Evolutionary conservation across 2,797 vertebrate species (phyloP).

Genomic region (Sus cebifrons): DNA sequence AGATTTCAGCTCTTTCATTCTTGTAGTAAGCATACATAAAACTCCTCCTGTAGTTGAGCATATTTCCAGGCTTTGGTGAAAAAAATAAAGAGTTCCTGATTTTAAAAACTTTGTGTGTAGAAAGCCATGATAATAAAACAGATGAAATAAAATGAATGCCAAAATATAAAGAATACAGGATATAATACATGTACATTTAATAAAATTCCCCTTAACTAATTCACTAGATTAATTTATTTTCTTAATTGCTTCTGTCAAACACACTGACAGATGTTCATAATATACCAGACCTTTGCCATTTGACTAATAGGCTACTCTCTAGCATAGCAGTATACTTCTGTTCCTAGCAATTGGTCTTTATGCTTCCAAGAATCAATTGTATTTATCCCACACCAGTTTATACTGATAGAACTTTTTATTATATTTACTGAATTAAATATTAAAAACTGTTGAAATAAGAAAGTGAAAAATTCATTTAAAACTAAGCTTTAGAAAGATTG

Average conservation of each 20-base stretch:
- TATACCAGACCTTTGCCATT: not conserved
- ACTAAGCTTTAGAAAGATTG: not conserved
- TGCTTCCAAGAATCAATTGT: not conserved
- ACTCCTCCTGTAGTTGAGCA: not conserved
- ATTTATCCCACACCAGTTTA: not conserved
- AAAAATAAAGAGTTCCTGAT: not conserved
- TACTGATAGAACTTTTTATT: not conserved
- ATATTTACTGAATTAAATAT: not conserved
- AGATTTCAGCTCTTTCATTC: not conserved
- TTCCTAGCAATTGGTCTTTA: not conserved
- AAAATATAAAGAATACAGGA: not conserved
- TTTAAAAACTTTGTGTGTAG: not conserved
- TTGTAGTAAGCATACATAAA: slow-evolving; percentile 5
- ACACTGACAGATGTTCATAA: not conserved
- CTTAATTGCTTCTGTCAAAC: not conserved
- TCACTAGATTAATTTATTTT: not conserved
- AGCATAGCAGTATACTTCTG: not conserved
- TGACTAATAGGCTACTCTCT: not conserved
- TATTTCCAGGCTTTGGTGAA: not conserved
- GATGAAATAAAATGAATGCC: not conserved
- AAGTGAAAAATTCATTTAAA: not conserved
- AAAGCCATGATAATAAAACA: not conserved
- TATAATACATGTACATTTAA: not conserved
- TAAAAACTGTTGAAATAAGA: not conserved
- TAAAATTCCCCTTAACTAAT: not conserved